Base-by-base conservation (phyloP, 2,113 vertebrate species). In the Asarcornis scutulata region DNA sequence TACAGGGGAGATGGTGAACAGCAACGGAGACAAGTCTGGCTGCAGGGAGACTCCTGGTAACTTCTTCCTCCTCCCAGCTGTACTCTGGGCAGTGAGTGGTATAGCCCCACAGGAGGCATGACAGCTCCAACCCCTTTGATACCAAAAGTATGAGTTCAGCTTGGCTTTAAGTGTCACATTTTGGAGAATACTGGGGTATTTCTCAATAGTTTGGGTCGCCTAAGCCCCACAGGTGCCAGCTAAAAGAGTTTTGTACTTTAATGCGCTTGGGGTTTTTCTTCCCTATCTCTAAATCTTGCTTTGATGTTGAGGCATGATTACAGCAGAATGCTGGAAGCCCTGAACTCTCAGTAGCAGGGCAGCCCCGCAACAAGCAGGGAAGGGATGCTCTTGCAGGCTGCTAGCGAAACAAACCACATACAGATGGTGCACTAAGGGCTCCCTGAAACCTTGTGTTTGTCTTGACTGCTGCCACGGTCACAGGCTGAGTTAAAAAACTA, bases 281-380 rank as follows among this genome's bases (percentile, higher is more conserved):
- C 74, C 53, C 52, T 94, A 34, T 88, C 86, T 84, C 69, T 88
- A 60, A 29, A 44, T 95, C 83, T 78, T 42, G 29, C 88, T 95
- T 86, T 97, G 91, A 93, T 91, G 73, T 79, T 71, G 32, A 72
- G 88, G 32, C 38, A 73, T 15, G 46, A n/a, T 83, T 74, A 5
- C 7, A 83, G 83, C 6, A 5, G 64, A 64, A 46, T 86, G 68
- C 72, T 86, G 80, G 80, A 78, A 90, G 31, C 73, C 42, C 52
- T 78, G 80, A 93, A 56, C 68, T 55, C 71, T 68, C 67, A 15
- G 63, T n/a, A 69, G 68, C 74, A 59, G 13, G 23, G 72, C 94
- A 96, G 52, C 82, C 48, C 55, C 60, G 48, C 29, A 91, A 36
- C 74, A 59, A 56, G 48, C 74, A 91, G 74, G 22, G 44, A 77